Base-by-base conservation (phyloP, 1,140 invertebrate genomes). In the Sitobion miscanthi region DNA sequence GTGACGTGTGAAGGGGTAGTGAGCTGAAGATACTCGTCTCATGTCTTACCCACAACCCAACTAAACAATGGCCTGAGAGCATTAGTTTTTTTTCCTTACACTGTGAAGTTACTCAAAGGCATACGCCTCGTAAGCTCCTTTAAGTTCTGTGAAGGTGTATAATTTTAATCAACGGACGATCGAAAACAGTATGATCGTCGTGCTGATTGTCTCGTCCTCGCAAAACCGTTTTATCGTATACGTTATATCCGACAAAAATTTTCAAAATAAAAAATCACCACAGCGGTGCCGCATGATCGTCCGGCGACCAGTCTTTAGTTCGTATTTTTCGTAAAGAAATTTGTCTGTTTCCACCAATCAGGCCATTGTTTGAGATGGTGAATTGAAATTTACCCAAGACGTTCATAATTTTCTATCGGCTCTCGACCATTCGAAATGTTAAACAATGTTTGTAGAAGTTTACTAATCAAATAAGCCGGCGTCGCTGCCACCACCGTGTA, bases 281-380 rank as follows among this genome's bases (percentile, higher is more conserved):
- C 11, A 30, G 11, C 17, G 5, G 30, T 77, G n/a, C 30, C 14
- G 30, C 62, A 77, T 77, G 20, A 14, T n/a, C 4, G 14, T 77
- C 25, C 57, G 1, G 0, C 9, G 0, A 77, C 14, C 14, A n/a
- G 14, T 77, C 0, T 5, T 77, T 35, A 17, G 30, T 35, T n/a
- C n/a, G 5, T 17, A n/a, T 77, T 77, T 77, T 11, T n/a, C 11
- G 2, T 69, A 69, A n/a, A 77, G 6, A 77, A 20, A 17, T 5
- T 30, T 9, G 11, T 69, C n/a, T 14, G 0, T 6, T 4, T 3
- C 5, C 30, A 17, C n/a, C 3, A 4, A n/a, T 30, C 0, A 4
- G 30, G 9, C 25, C 25, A 30, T 5, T 9, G 8, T 69, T n/a
- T 69, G 30, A n/a, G 30, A 69, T n/a, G 62, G 11, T n/a, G 4